Evolutionary conservation across 2,888 invertebrate species (phyloP).

Genomic region (Masnerella sp.): DNA sequence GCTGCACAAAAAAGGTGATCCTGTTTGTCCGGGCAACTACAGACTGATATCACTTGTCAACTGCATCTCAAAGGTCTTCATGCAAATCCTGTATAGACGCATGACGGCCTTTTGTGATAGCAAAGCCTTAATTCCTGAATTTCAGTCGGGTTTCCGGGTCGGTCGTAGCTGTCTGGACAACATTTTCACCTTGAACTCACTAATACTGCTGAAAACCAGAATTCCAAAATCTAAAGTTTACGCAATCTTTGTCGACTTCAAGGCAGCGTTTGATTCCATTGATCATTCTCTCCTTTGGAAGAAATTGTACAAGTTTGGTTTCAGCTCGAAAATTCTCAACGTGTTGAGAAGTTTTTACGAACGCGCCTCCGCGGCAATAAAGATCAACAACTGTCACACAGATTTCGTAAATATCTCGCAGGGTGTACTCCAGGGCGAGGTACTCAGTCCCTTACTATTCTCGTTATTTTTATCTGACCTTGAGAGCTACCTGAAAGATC

Average conservation of each 20-base stretch:
- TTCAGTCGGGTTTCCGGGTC: background rate
- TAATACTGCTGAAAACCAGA: background rate
- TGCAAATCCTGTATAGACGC: conserved; percentile 1
- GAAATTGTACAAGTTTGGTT: background rate
- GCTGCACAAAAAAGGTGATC: conserved; percentile 4
- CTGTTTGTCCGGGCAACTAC: conserved; percentile 3
- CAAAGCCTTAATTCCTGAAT: background rate
- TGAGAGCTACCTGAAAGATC: background rate
- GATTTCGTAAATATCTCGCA: background rate
- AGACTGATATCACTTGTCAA: conserved; percentile 10
- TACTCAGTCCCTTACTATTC: conserved; percentile 7
- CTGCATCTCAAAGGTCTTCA: conserved; percentile 2
- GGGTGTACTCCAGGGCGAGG: conserved; percentile 11
- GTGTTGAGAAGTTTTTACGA: background rate
- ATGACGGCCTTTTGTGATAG: background rate
- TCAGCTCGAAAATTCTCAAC: background rate
- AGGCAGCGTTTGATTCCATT: too few relatives aligned
- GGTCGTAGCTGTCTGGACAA: background rate
- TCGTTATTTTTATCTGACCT: background rate
- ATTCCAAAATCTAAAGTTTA: background rate
- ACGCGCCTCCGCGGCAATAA: background rate
- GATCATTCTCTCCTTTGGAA: conserved; percentile 4
- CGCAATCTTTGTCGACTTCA: too few relatives aligned
- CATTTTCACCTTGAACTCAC: conserved; percentile 1
- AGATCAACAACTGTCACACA: background rate